A percentile compares a stretch with the other conserved stretches of the same genome.
phyloP scores from a whole-genome alignment of 2,113 vertebrate species.

The Seriola aureovittata region DNA sequence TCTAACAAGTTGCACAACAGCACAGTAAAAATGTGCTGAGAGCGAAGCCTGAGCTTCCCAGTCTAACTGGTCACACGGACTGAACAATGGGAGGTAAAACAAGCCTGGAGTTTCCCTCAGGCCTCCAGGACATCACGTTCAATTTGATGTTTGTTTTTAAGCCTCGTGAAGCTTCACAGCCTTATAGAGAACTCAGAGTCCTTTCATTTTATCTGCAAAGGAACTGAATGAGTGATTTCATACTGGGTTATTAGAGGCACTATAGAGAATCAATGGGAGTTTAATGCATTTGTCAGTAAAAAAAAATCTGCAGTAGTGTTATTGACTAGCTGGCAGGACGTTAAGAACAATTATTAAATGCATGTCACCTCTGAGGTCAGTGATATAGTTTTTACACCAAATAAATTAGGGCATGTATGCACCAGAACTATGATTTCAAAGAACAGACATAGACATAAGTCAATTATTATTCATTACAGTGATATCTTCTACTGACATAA shows the following conservation, averaged over 20 bases:
- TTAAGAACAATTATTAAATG: background rate
- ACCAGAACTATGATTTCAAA: background rate
- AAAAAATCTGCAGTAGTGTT: background rate
- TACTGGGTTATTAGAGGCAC: constrained; percentile 16
- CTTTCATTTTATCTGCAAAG: constrained; percentile 48
- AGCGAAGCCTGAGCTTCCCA: constrained; percentile 45
- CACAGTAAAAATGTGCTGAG: constrained; percentile 40
- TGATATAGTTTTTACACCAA: background rate
- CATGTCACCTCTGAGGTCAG: background rate
- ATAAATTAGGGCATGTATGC: background rate
- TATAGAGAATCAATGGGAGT: background rate
- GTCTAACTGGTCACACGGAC: constrained; percentile 65
- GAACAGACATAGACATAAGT: background rate
- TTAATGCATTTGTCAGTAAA: constrained; percentile 1
- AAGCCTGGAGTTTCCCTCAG: constrained; percentile 73
- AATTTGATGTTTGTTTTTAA: constrained; percentile 58
- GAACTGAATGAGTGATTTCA: constrained; percentile 25
- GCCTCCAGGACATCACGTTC: constrained; percentile 65
- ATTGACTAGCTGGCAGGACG: background rate
- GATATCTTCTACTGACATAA: background rate
- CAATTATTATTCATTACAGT: background rate
- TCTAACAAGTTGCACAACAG: constrained; percentile 16
- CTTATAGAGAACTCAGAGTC: constrained; percentile 54
- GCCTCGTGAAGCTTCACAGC: constrained; percentile 18
- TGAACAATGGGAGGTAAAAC: constrained; percentile 71